phyloP scores from a whole-genome alignment of 2,888 invertebrate genomes.

The Cerceris rybyensis region DNA sequence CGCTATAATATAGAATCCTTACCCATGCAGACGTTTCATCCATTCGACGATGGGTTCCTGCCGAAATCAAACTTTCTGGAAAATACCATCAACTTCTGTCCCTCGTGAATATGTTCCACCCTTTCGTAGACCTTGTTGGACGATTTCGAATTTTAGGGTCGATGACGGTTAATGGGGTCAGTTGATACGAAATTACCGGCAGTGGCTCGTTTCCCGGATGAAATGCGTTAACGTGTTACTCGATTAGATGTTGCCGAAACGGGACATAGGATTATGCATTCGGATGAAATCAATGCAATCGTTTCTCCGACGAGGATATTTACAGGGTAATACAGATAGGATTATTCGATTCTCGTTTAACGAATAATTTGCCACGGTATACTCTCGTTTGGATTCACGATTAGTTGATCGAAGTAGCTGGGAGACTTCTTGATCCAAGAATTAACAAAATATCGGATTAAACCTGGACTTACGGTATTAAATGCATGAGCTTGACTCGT shows the following conservation, averaged over 20 bases:
- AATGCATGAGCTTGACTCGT: constrained; percentile 45
- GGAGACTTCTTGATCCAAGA: constrained; percentile 27
- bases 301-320: constrained; percentile 14
- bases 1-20: constrained; percentile 22
- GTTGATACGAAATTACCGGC: no score
- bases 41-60: not conserved
- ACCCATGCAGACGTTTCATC: not conserved
- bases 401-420: constrained; percentile 24
- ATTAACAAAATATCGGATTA: constrained; percentile 57
- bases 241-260: no score
- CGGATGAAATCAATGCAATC: not conserved
- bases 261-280: no score
- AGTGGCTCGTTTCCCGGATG: no score
- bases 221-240: no score
- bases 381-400: constrained; percentile 26
- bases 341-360: constrained; percentile 15
- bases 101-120: no score
- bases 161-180: no score
- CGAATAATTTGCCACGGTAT: not conserved
- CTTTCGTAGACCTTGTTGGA: no score
- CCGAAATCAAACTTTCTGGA: no score
- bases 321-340: not conserved
- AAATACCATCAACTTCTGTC: no score
- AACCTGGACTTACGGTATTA: constrained; percentile 52
- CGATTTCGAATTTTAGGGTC: no score